Evolutionary conservation across 2,888 invertebrate species (phyloP), one percentile per base, ranked within the genome.

Genomic region (Cephus spinipes): DNA sequence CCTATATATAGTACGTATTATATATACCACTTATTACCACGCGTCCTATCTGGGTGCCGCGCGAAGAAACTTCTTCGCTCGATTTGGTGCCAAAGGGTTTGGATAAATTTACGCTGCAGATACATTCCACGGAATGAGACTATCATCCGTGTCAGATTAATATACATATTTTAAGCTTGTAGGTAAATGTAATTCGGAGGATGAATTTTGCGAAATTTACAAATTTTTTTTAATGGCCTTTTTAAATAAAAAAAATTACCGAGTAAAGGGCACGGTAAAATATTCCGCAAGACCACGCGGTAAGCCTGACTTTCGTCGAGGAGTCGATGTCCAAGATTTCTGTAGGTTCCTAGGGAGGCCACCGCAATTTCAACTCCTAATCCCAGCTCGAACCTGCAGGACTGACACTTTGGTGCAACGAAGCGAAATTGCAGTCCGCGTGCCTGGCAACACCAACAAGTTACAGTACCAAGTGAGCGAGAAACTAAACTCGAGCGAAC

Each of bases 401-500:
- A 12, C 15, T 71, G 71, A 32, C 71, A 71, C 71, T 71, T 1
- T 11, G 33, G 71, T 33, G 32, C 71, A 32, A 31, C 33, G 31
- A 71, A 9, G 32, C 33, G 71, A 71, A 71, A 71, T 71, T 71
- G 31, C 71, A 71, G 71, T 32, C 71, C 30, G 68, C 32, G 73
- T 68, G 77, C 73, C 34, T 73, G 76, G 71, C 30, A 78, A 73
- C 75, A 40, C 74, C 79, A 81, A 83, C 79, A 81, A 83, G 83
- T 80, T 81, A 81, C 80, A 33, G 68, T 74, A 34, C 79, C 79
- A 83, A 79, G 82, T 80, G 77, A 69, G 68, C 77, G 69, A 68
- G 76, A 80, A 81, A 81, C 79, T 80, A 78, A 85, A 82, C 82
- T 83, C 81, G 32, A 15, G 78, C 68, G 81, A 88, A 88, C 88